Base-by-base conservation (phyloP, 2,113 vertebrate genomes). In the Zeus faber region DNA sequence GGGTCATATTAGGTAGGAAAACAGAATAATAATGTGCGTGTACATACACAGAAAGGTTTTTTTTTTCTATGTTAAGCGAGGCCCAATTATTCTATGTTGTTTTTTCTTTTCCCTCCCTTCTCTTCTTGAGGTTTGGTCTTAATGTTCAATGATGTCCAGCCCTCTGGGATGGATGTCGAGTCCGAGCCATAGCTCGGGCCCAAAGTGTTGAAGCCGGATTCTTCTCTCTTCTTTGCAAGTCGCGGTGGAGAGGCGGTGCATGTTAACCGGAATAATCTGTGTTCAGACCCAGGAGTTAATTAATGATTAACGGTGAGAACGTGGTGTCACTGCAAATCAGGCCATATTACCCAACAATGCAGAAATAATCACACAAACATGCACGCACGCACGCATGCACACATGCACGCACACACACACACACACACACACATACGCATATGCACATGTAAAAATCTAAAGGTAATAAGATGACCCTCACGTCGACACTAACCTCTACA, bases 401-500 rank as follows among this genome's bases (percentile, higher is more conserved):
- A 17, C 45, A 49, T 6, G 23, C 46, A 46, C 14, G 9, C 21
- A 24, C 45, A 33, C 24, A 41, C 43, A 26, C 27, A 37, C 14
- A 18, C 25, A 27, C 25, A 17, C 18, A 44, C 18, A 21, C 18
- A 17, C 31, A n/a, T 18, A 48, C 13, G 9, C 3, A 54, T 9
- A 54, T 17, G 21, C 17, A 41, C 1, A n/a, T n/a, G n/a, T 9
- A 37, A 37, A 14, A n/a, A 37, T 16, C 33, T 14, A 10, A 21
- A 44, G 18, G 18, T 44, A 20, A 43, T 43, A 37, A n/a, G 41
- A 22, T 24, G 44, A 24, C 22, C 44, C 44, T 25, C 52, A 35
- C 43, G 48, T 52, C 35, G 46, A 31, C 16, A 14, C 22, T 21
- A 63, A 62, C 39, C 45, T 29, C 16, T 10, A 21, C n/a, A 45